Percentiles rank a stretch among this genome's conserved stretches.
Conservation (phyloP, 2,888 invertebrate genomes). For the Lasioglossum oenotherae region DNA sequence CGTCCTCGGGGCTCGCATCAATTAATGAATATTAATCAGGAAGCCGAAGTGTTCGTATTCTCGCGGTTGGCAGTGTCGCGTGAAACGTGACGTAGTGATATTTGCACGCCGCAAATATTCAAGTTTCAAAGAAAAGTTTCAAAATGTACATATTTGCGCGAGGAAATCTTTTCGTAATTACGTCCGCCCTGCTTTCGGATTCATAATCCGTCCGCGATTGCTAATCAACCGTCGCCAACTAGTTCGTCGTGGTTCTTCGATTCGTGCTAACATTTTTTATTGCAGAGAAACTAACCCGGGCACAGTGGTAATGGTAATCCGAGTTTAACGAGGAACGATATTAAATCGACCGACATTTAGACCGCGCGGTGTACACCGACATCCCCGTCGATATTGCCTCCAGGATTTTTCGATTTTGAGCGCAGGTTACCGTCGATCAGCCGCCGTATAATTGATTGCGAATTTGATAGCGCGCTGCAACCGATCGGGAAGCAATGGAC, state of each 20-base stretch:
- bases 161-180: not conserved
- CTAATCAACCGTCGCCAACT: slow-evolving; percentile 22
- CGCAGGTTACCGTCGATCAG: not conserved
- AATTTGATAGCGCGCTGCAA: not conserved
- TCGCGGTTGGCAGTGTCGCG: not conserved
- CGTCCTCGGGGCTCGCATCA: slow-evolving; percentile 8
- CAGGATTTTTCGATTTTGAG: not conserved
- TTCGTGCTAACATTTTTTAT: not conserved
- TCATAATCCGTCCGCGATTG: slow-evolving; percentile 4
- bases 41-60: not conserved
- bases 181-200: not conserved
- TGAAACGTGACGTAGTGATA: not conserved
- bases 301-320: slow-evolving; percentile 32
- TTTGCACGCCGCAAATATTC: not conserved
- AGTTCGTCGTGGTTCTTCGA: not conserved
- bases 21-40: slow-evolving; percentile 45
- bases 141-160: not conserved
- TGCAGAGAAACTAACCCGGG: not conserved
- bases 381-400: not conserved
- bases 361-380: not conserved
- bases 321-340: slow-evolving; percentile 40
- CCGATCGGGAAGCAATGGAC: no score
- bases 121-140: no score
- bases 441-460: not conserved
- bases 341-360: slow-evolving; percentile 32